Evolutionary conservation across 2,113 vertebrate species (phyloP).

Genomic region (human): GRCh38 chr3:109276501-109277000

Average conservation of each 20-base stretch:
- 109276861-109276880: not conserved
- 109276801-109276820: not conserved
- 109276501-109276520: not conserved
- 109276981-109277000: not conserved
- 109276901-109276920: not conserved
- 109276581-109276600: not conserved
- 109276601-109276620: not conserved
- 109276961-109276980: not conserved
- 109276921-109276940: not conserved
- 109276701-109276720: not conserved
- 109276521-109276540: not conserved
- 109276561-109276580: not conserved
- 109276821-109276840: not conserved
- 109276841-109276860: not conserved
- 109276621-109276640: not conserved
- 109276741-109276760: not conserved
- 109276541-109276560: not conserved
- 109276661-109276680: not conserved
- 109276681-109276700: not conserved
- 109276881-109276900: not conserved
- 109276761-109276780: not conserved
- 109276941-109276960: not conserved
- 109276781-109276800: conserved; percentile 24
- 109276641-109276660: not conserved
- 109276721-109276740: not conserved